Percentiles rank a stretch among this genome's conserved stretches.
Evolutionary conservation across 2,888 invertebrate species (phyloP).

Genomic region (Mimas tiliae): DNA sequence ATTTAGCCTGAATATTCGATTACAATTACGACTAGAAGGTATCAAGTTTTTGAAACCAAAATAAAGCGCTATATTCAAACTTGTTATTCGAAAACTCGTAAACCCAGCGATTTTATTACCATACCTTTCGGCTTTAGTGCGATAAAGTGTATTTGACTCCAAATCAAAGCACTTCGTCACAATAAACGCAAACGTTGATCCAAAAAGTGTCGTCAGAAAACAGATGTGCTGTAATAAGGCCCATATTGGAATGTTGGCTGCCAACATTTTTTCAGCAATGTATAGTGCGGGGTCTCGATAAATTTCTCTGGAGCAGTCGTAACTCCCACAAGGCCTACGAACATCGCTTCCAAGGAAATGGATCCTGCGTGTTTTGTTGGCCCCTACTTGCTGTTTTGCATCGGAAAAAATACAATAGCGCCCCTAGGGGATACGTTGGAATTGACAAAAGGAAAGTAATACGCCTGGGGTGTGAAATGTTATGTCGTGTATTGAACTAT

Average conservation of each 20-base stretch:
- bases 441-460: constrained; percentile 70
- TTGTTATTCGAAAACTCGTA: neutral
- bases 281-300: constrained; percentile 69
- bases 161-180: constrained; percentile 14
- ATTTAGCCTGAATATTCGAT: too few relatives aligned
- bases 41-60: too few relatives aligned
- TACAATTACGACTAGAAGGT: too few relatives aligned
- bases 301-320: constrained; percentile 67
- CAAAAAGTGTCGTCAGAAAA: constrained; percentile 27
- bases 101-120: neutral
- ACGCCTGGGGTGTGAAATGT: constrained; percentile 51
- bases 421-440: constrained; percentile 69
- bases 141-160: neutral
- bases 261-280: constrained; percentile 51
- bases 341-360: constrained; percentile 16
- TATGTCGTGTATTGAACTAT: constrained; percentile 8
- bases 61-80: neutral
- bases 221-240: constrained; percentile 32
- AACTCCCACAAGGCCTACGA: constrained; percentile 39
- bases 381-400: constrained; percentile 66
- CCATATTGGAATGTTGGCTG: constrained; percentile 44
- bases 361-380: constrained; percentile 19
- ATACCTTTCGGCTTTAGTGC: neutral
- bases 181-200: constrained; percentile 18
- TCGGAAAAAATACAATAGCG: constrained; percentile 66